Base-by-base conservation (phyloP, 2,113 vertebrate genomes). In the Rhea americana region DNA sequence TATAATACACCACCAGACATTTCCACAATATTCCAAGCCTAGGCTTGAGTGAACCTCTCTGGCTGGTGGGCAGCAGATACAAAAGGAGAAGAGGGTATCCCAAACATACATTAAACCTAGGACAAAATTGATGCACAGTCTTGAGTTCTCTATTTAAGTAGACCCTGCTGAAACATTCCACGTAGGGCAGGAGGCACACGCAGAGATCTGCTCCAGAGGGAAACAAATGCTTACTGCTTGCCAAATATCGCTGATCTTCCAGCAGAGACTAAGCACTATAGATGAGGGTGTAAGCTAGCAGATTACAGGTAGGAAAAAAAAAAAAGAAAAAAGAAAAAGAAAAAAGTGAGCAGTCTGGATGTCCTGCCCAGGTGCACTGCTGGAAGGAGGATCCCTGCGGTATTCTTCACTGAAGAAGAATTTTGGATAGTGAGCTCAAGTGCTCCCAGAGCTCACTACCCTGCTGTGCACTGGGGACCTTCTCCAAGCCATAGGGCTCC, bases 401-500 rank as follows among this genome's bases (percentile, higher is more conserved):
- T 41, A 19, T 37, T 15, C 2, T 85, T 53, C 22, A 37, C 18
- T 5, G 5, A 26, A 37, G 30, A 10, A 12, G 21, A 59, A 19
- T 22, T 59, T 65, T 43, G 30, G 24, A 25, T 71, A 48, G 67
- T 20, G 51, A 53, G 18, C 30, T 30, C 41, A 70, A 62, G 10
- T 87, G 41, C 63, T 74, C 17, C 53, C 26, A 24, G 79, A 70
- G 21, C 63, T 81, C 30, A 10, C 56, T n/a, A 37, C 25, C 10
- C 59, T 81, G 10, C 11, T 8, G 2, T 4, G 50, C 9, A 41
- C 70, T n/a, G 70, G 75, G 80, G 56, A 70, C 7, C 56, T 75
- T 51, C 47, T 41, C 22, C 0, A 0, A 55, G 56, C 11, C 74
- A 18, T 13, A 0, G 1, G 39, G 32, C 77, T 84, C 62, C 48